Evolutionary conservation across 2,888 invertebrate species (phyloP), one percentile per base, ranked within the genome.

Genomic region (Polymixis lichenea): DNA sequence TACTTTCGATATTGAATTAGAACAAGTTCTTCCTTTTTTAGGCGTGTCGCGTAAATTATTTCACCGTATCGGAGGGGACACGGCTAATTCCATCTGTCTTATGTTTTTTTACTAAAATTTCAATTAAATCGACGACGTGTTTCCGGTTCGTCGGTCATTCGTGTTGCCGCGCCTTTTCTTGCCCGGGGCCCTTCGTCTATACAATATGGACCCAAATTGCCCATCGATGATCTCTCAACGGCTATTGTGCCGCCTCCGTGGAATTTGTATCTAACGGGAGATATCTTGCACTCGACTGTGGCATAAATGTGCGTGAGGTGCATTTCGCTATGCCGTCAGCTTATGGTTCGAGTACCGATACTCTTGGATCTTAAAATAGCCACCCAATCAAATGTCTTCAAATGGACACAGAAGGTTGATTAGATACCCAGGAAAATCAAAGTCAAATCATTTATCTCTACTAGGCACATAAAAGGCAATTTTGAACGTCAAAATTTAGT

Each of bases 211-310:
- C 87, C 93, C 90, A 93, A 94, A 95, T 94, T 93, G 92, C 91
- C 92, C 90, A 90, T 92, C 92, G 91, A 92, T 91, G 91, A 87
- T 90, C 87, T 90, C 89, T 89, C 89, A 89, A 89, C 75, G 90
- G 84, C 91, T 85, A 94, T 95, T 94, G 93, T 95, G 91, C 90
- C 88, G 88, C 88, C 87, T 91, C 90, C 87, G 87, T 90, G 93
- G 94, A 94, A 95, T 94, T 93, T 92, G 90, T 93, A 87, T 90
- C 89, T 94, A 94, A 95, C 94, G 94, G 94, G 93, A 94, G 91
- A 92, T 93, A 87, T 89, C 91, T 93, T 92, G 91, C 92, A 94
- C 89, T 93, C 89, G 86, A 89, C 89, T 91, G 85, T 83, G 69
- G 77, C 88, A 89, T 87, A 88, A 91, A 92, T 90, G 88, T 93